These are phyloP conservation scores for Gari tellinella DNA, from an alignment of 2,888 invertebrate genomes.

Conservation along the genomic window DNA sequence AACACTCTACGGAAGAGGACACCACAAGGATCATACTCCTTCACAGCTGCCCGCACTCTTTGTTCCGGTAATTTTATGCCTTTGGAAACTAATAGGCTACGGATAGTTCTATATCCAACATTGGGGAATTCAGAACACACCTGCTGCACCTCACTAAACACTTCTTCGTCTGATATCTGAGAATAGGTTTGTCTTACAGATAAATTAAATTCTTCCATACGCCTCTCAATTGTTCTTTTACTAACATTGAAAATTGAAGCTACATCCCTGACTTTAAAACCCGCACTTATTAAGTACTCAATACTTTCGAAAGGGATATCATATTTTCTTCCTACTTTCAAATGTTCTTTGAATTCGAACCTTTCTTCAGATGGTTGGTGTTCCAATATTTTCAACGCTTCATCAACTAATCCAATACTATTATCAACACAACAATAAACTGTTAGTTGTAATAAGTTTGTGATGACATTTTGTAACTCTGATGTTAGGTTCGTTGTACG, in stretches of 20 bases:
- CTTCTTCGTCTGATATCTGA: conserved; percentile 17
- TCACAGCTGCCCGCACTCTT: conserved; percentile 12
- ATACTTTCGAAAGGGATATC: conserved; percentile 25
- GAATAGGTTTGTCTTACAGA: conserved; percentile 23
- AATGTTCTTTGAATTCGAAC: conserved; percentile 1
- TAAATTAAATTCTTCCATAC: conserved; percentile 27
- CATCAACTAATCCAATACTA: conserved; percentile 12
- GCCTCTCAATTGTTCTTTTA: conserved; percentile 35
- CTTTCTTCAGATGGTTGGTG: conserved; percentile 4
- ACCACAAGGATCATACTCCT: conserved; percentile 35
- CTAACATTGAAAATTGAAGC: conserved; percentile 21
- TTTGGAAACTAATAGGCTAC: conserved; percentile 19
- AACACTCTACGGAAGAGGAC: conserved; percentile 24
- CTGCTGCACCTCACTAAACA: conserved; percentile 12
- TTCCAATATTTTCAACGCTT: conserved; percentile 17
- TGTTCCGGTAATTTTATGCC: conserved; percentile 14
- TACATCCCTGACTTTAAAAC: conserved; percentile 33
- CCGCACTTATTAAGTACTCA: conserved; percentile 12
- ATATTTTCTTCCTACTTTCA: conserved; percentile 27
- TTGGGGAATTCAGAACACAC: conserved; percentile 21
- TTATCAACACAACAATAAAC: conserved; percentile 6
- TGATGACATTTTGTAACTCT: conserved; percentile 19
- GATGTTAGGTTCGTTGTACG: conserved; percentile 6
- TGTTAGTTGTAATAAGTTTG: conserved; percentile 20
- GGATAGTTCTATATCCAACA: conserved; percentile 30